Conservation (phyloP, 1,140 invertebrate genomes). For the Lepidurus arcticus region DNA sequence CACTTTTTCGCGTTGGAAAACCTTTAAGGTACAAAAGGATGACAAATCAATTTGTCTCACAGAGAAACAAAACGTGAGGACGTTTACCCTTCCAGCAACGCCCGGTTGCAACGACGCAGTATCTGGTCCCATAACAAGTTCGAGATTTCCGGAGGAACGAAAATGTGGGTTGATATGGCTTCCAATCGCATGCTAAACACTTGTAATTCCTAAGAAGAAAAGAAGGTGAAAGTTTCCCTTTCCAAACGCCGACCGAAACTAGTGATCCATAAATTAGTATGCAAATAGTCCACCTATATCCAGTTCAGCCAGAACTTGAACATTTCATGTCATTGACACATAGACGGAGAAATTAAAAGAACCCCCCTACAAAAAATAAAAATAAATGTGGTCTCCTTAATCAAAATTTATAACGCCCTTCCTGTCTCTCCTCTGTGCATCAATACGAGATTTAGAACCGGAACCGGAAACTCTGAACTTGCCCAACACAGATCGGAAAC, state of each 20-base stretch:
- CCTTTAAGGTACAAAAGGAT: slow-evolving; percentile 44
- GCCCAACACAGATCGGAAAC: not conserved
- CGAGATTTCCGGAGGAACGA: slow-evolving; percentile 62
- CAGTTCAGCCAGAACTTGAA: not conserved
- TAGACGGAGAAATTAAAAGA: not conserved
- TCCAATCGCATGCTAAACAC: slow-evolving; percentile 68
- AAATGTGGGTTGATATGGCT: slow-evolving; percentile 59
- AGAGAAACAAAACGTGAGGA: slow-evolving; percentile 23
- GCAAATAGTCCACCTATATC: not conserved
- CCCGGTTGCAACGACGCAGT: slow-evolving; percentile 71
- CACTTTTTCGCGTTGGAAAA: slow-evolving; percentile 89
- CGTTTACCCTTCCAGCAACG: slow-evolving; percentile 83
- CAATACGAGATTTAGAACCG: slow-evolving; percentile 9
- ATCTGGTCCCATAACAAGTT: slow-evolving; percentile 79
- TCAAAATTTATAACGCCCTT: not conserved
- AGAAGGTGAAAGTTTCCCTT: not conserved
- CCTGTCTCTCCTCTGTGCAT: slow-evolving; percentile 8
- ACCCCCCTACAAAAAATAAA: slow-evolving; percentile 1
- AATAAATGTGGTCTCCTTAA: not conserved
- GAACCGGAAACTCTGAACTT: slow-evolving; percentile 7
- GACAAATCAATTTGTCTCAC: slow-evolving; percentile 25
- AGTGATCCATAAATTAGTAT: not conserved
- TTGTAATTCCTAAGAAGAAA: slow-evolving; percentile 61
- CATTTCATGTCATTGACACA: not conserved
- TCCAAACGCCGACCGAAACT: not conserved